These are phyloP conservation scores for Hypena proboscidalis DNA, from an alignment of 2,888 invertebrate species.

Conservation along the genomic window DNA sequence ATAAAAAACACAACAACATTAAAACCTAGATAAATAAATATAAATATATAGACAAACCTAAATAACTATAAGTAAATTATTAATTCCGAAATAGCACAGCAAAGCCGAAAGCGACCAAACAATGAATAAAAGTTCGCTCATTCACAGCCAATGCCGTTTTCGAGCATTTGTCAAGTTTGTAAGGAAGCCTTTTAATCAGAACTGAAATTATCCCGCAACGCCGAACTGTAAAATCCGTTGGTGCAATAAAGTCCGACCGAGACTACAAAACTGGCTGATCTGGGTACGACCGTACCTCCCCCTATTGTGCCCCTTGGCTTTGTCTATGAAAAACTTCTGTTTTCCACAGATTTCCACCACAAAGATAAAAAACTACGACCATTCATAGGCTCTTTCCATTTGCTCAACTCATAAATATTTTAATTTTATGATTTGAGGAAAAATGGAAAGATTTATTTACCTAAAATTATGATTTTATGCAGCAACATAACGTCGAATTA, in stretches of 20 bases:
- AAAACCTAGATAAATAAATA: too few species aligned
- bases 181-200: constrained; percentile 43
- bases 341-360: constrained; percentile 38
- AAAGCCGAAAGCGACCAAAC: constrained; percentile 18
- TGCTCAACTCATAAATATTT: constrained; percentile 19
- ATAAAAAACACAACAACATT: too few species aligned
- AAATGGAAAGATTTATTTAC: background rate
- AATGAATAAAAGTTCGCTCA: constrained; percentile 21
- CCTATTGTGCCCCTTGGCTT: constrained; percentile 58
- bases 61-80: too few species aligned
- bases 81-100: constrained; percentile 5
- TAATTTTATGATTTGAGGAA: constrained; percentile 4
- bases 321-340: constrained; percentile 54
- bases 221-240: constrained; percentile 39
- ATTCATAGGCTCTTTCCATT: constrained; percentile 29
- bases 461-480: too few species aligned
- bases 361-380: constrained; percentile 37
- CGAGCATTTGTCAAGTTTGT: constrained; percentile 35
- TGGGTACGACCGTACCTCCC: constrained; percentile 45
- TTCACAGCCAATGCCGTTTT: constrained; percentile 23
- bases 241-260: constrained; percentile 40
- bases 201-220: constrained; percentile 39
- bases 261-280: constrained; percentile 60
- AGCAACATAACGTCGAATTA: too few species aligned
- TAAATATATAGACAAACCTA: too few species aligned